phyloP scores from a whole-genome alignment of 2,797 vertebrate species.

The Syngnathus rostellatus region DNA sequence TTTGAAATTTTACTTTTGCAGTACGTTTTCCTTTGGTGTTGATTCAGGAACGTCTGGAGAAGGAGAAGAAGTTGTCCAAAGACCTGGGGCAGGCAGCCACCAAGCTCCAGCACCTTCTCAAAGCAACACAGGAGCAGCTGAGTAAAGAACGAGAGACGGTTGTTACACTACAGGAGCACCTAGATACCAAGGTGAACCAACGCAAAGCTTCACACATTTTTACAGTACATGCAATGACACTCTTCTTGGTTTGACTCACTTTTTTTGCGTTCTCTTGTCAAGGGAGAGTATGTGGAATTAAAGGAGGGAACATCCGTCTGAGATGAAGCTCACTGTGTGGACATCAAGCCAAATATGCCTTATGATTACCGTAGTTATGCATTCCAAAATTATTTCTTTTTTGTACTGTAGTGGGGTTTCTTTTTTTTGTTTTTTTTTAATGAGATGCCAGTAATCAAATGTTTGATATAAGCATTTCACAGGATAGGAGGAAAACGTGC shows the following conservation, averaged over 20 bases:
- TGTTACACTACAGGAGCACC: conserved; percentile 76
- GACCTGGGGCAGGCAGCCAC: conserved; percentile 83
- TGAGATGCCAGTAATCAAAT: conserved; percentile 62
- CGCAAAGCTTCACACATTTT: fast-evolving
- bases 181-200: conserved; percentile 67
- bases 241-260: neutral
- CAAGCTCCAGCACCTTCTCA: conserved; percentile 85
- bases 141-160: conserved; percentile 79
- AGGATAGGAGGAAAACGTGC: conserved; percentile 53
- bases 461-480: conserved; percentile 69
- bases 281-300: conserved; percentile 73
- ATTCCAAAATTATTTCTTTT: conserved; percentile 77
- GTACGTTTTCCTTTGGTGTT: neutral
- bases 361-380: conserved; percentile 77
- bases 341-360: conserved; percentile 85
- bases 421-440: conserved; percentile 19
- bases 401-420: conserved; percentile 74
- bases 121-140: conserved; percentile 82
- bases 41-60: conserved; percentile 82
- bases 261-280: conserved; percentile 27
- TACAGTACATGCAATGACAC: too few relatives aligned
- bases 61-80: conserved; percentile 87
- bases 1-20: neutral
- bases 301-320: conserved; percentile 93
- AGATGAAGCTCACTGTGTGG: conserved; percentile 54